Evolutionary conservation across 2,113 vertebrate species (phyloP).

Genomic region (Ploceus nigricollis): DNA sequence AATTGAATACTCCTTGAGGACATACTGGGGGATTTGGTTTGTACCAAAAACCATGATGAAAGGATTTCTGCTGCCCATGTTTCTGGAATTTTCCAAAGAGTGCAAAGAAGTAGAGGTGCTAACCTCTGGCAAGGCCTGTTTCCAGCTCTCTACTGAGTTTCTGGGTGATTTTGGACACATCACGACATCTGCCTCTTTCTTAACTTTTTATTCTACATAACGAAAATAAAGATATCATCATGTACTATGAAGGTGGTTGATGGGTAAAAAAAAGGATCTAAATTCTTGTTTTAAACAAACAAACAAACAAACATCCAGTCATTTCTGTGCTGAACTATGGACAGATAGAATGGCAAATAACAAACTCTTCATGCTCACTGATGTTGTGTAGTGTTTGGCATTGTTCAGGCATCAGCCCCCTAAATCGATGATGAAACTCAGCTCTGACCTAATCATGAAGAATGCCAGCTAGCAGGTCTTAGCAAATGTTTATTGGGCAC

Average conservation of each 20-base stretch:
- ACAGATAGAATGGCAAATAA: not conserved
- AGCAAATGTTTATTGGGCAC: not conserved
- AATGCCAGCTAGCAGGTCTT: not conserved
- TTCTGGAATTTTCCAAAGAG: not conserved
- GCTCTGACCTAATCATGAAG: not conserved
- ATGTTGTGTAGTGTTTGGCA: not conserved
- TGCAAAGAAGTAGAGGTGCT: not conserved
- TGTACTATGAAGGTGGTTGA: not conserved
- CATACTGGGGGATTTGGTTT: accelerated
- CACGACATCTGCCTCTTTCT: not conserved
- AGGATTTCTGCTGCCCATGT: not conserved
- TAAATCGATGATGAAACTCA: not conserved
- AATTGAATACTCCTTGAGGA: not conserved
- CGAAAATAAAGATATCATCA: not conserved
- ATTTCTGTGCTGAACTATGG: not conserved
- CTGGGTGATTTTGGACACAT: not conserved
- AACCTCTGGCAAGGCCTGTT: not conserved
- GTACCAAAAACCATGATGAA: not conserved
- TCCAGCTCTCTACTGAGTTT: not conserved
- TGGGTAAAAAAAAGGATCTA: not conserved
- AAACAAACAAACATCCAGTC: not conserved
- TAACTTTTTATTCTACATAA: not conserved
- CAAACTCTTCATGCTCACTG: not conserved
- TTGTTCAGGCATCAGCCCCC: not conserved
- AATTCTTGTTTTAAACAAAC: not conserved